Percentiles rank a stretch among this genome's conserved stretches.
Conservation (phyloP, 1,140 invertebrate species). For the Lordiphosa stackelbergi region DNA sequence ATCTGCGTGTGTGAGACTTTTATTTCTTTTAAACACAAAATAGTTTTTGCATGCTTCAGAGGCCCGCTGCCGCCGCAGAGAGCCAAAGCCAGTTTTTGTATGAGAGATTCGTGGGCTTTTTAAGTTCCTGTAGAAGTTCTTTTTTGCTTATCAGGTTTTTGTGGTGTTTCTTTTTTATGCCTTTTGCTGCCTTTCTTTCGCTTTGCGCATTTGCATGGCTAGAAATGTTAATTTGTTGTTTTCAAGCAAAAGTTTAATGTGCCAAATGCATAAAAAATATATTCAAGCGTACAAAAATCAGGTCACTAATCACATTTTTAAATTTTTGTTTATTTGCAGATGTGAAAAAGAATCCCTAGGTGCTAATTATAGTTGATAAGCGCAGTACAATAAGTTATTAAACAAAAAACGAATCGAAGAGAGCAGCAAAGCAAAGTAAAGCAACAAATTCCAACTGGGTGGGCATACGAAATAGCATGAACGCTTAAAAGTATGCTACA, state of each 20-base stretch:
- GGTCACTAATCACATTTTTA: slow-evolving; percentile 16
- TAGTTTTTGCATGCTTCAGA: slow-evolving; percentile 51
- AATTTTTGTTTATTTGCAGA: slow-evolving; percentile 57
- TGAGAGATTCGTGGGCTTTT: slow-evolving; percentile 12
- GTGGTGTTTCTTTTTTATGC: slow-evolving; percentile 14
- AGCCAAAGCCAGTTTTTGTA: slow-evolving; percentile 32
- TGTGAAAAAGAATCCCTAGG: slow-evolving; percentile 74
- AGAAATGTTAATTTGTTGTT: slow-evolving; percentile 6
- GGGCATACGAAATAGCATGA: slow-evolving; percentile 14
- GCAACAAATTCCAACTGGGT: slow-evolving; percentile 33
- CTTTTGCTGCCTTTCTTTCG: slow-evolving; percentile 20
- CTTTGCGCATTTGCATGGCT: slow-evolving; percentile 19
- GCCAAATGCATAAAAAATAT: slow-evolving; percentile 59
- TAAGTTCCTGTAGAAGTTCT: slow-evolving; percentile 4
- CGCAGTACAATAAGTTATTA: slow-evolving; percentile 52
- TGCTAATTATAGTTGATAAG: slow-evolving; percentile 77
- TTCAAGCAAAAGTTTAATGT: slow-evolving; percentile 56
- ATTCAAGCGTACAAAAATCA: slow-evolving; percentile 5
- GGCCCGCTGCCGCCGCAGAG: slow-evolving; percentile 3
- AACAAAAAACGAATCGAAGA: slow-evolving; percentile 7
- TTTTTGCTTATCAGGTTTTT: slow-evolving; percentile 11
- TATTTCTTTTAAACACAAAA: slow-evolving; percentile 18
- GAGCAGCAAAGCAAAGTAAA: not conserved
- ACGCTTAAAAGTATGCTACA: slow-evolving; percentile 64
- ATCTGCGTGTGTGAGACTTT: slow-evolving; percentile 50